These are phyloP conservation scores for Decapterus maruadsi DNA, from an alignment of 2,797 vertebrate genomes.

Conservation along the genomic window DNA sequence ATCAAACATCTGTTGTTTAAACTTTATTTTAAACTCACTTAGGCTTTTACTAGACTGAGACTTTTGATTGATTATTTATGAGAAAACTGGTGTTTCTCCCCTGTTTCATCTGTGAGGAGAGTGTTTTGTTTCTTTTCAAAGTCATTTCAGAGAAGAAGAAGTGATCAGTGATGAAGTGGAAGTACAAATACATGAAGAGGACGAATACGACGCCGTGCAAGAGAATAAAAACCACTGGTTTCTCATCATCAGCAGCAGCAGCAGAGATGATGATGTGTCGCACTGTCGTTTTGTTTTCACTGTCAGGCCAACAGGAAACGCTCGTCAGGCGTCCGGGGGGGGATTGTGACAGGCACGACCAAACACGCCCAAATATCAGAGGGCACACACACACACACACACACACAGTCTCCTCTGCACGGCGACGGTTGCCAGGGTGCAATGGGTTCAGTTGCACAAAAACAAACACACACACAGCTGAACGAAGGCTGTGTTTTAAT, in stretches of 20 bases:
- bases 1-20: too few species aligned
- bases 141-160: too few species aligned
- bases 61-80: too few species aligned
- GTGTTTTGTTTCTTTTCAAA: too few species aligned
- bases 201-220: too few species aligned
- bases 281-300: neutral
- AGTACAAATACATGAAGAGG: too few species aligned
- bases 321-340: neutral
- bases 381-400: neutral
- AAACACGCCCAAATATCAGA: slow-evolving; percentile 56
- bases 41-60: too few species aligned
- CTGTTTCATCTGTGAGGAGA: neutral
- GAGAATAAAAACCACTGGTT: too few species aligned
- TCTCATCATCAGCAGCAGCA: neutral
- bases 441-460: neutral
- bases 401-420: too few species aligned
- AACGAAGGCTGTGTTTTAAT: neutral
- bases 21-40: too few species aligned
- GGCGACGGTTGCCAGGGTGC: slow-evolving; percentile 21
- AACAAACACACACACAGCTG: neutral
- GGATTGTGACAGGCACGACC: slow-evolving; percentile 52
- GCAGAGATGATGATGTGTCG: neutral
- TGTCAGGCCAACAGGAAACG: slow-evolving; percentile 3
- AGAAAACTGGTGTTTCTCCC: neutral
- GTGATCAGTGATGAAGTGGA: too few species aligned